Percentiles rank a stretch among this genome's conserved stretches.
Conservation (phyloP, 1,140 invertebrate species). For the Bombus ignitus region DNA sequence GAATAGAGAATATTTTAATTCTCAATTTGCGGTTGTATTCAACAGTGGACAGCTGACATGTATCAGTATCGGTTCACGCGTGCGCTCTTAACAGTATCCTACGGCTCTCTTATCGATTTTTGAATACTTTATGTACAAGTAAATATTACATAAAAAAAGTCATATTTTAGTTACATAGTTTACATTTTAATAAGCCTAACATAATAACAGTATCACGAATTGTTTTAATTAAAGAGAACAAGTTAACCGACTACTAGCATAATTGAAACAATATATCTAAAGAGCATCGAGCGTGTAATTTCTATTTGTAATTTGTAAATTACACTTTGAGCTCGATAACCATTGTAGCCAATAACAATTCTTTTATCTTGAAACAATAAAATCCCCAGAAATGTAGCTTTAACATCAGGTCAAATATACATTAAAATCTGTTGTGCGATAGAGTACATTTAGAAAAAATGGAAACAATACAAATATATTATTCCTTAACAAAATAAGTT, state of each 20-base stretch:
- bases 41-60: conserved; percentile 65
- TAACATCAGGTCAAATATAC: neutral
- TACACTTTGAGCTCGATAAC: neutral
- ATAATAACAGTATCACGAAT: no score
- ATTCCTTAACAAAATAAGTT: neutral
- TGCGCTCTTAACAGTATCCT: conserved; percentile 62
- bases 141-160: conserved; percentile 45
- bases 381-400: conserved; percentile 10
- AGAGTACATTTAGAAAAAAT: neutral
- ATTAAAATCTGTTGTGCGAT: neutral
- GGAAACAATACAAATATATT: neutral
- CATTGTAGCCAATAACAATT: conserved; percentile 2
- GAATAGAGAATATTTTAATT: conserved; percentile 52
- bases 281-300: neutral
- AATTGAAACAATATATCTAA: neutral
- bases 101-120: conserved; percentile 70
- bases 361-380: neutral
- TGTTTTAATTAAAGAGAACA: neutral
- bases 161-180: neutral
- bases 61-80: conserved; percentile 66
- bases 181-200: neutral
- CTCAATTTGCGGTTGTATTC: conserved; percentile 33
- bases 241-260: neutral
- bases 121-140: conserved; percentile 37
- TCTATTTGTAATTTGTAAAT: conserved; percentile 5